Percentiles rank a stretch among this genome's conserved stretches.
phyloP scores from a whole-genome alignment of 1,140 invertebrate species.

The Penaeus indicus region DNA sequence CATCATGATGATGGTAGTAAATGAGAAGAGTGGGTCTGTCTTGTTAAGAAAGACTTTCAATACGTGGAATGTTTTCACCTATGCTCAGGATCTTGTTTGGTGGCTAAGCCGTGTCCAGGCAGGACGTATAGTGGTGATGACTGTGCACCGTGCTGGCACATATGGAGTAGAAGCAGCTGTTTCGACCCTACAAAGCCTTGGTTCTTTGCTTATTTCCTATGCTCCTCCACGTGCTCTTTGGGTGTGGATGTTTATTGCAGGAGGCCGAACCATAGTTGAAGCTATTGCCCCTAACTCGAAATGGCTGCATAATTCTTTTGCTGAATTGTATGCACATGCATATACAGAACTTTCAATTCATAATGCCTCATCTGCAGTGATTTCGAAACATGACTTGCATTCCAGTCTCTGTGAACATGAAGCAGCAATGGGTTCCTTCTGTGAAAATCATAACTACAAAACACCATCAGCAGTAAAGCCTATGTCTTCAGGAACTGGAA shows the following conservation, averaged over 20 bases:
- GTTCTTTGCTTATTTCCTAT: constrained; percentile 45
- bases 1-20: constrained; percentile 41
- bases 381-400: background rate
- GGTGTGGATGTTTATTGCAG: constrained; percentile 51
- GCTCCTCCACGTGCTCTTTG: constrained; percentile 43
- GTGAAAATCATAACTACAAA: constrained; percentile 12
- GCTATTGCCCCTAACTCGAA: background rate
- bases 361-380: background rate
- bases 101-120: constrained; percentile 38
- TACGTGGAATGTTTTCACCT: constrained; percentile 47
- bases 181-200: constrained; percentile 16
- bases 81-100: constrained; percentile 46
- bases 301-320: background rate
- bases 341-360: background rate
- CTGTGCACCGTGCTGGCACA: constrained; percentile 38
- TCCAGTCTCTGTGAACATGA: constrained; percentile 18
- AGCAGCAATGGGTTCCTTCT: constrained; percentile 43
- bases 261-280: constrained; percentile 54
- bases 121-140: constrained; percentile 45
- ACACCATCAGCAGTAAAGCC: background rate
- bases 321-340: background rate
- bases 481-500: background rate
- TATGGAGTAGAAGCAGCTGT: constrained; percentile 33
- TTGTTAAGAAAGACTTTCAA: constrained; percentile 48
- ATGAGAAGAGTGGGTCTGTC: constrained; percentile 32